Base-by-base conservation (phyloP, 2,113 vertebrate genomes). In the Amphiprion percula region DNA sequence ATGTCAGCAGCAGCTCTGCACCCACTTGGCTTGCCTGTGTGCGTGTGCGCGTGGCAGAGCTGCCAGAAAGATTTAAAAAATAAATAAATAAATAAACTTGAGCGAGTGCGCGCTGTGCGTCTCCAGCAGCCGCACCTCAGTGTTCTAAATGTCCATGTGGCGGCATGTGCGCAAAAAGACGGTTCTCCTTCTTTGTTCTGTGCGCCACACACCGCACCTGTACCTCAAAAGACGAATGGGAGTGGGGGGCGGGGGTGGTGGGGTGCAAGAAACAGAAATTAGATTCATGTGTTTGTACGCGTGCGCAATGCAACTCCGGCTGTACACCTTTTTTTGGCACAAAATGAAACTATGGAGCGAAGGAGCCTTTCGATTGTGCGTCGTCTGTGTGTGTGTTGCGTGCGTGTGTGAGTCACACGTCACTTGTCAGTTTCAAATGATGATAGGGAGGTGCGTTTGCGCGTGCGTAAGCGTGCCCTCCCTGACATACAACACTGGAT, bases 131-230 rank as follows among this genome's bases (percentile, higher is more conserved):
- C 52, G 16, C 61, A 37, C 39, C 63, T 24, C 3, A 44, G 14
- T 44, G 41, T 44, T 33, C 4, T 33, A 24, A 21, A 47, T 16
- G 65, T 30, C 4, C 23, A 11, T 8, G 58, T 15, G 24, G n/a
- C 12, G 19, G 59, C 65, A 65, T 12, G 56, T 30, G 16, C 7
- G 28, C 53, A 12, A 59, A 41, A 47, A 15, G 52, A 23, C 37
- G 19, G 10, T 52, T 11, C 12, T 23, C 4, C 12, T 50, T 41
- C 11, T 47, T 47, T 15, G 16, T n/a, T 26, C 1, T 44, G 46
- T 63, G 71, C 58, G 46, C 66, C 37, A 49, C 69, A n/a, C 33
- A 5, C 58, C 63, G 62, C 69, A 41, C 80, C 66, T 81, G 66
- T 54, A 44, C 19, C 16, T 37, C 16, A 17, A 24, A 33, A 15